Evolutionary conservation across 2,888 invertebrate species (phyloP).

Genomic region (Horisme vitalbata): DNA sequence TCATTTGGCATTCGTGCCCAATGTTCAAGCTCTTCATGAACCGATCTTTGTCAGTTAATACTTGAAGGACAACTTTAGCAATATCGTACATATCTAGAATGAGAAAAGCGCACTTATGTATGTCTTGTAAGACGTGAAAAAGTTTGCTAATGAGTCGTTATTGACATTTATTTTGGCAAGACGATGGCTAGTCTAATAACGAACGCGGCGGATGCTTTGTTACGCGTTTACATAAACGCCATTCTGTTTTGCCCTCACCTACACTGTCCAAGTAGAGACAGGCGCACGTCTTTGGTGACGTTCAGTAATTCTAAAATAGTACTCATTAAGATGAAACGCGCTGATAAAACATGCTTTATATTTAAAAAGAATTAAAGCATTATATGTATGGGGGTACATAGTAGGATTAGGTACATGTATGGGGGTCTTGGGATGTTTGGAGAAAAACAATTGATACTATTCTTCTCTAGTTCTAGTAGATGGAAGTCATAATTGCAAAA

Average conservation of each 20-base stretch:
- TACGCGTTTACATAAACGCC: conserved; percentile 53
- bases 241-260: conserved; percentile 54
- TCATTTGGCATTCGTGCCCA: conserved; percentile 35
- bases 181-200: conserved; percentile 39
- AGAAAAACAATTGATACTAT: conserved; percentile 9
- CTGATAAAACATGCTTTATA: conserved; percentile 35
- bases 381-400: conserved; percentile 30
- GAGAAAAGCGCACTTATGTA: conserved; percentile 20
- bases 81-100: conserved; percentile 24
- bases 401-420: too few relatives aligned
- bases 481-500: too few relatives aligned
- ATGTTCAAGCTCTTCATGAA: conserved; percentile 30
- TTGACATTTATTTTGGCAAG: conserved; percentile 63
- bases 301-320: conserved; percentile 54
- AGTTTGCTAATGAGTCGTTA: conserved; percentile 49
- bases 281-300: conserved; percentile 51
- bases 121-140: conserved; percentile 34
- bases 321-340: conserved; percentile 50
- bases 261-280: conserved; percentile 47
- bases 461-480: too few relatives aligned
- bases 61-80: conserved; percentile 27
- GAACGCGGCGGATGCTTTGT: conserved; percentile 52
- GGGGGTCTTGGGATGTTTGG: conserved; percentile 20
- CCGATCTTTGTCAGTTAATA: conserved; percentile 31
- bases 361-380: conserved; percentile 32